Conservation (phyloP, 2,113 vertebrate species). For the Embiotoca jacksoni region DNA sequence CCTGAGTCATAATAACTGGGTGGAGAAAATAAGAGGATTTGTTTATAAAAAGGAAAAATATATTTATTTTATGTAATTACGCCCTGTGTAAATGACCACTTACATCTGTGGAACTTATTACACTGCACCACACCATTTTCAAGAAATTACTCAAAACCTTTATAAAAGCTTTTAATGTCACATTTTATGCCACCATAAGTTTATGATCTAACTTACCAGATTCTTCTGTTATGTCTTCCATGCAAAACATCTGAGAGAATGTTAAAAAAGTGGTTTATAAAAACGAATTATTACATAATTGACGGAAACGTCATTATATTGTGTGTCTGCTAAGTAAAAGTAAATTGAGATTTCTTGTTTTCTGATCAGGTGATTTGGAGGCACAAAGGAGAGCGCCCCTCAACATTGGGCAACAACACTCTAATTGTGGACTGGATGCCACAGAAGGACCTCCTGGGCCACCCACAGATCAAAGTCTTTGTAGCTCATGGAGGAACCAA, state of each 20-base stretch:
- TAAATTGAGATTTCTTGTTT: neutral
- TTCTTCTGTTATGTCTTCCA: too few species aligned
- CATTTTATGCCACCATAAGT: too few species aligned
- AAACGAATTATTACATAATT: too few species aligned
- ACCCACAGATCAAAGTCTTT: conserved; percentile 78
- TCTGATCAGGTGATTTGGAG: conserved; percentile 78
- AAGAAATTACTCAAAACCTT: too few species aligned
- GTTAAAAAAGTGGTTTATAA: too few species aligned
- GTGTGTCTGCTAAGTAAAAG: neutral
- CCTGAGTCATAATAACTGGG: neutral
- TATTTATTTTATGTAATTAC: neutral
- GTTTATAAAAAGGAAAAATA: neutral
- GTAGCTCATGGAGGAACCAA: conserved; percentile 83
- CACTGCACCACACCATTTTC: too few species aligned
- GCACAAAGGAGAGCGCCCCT: conserved; percentile 71
- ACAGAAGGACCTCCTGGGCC: conserved; percentile 81
- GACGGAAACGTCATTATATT: neutral
- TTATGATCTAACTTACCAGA: too few species aligned
- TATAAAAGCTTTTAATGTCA: too few species aligned
- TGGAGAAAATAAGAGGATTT: neutral
- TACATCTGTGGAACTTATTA: neutral
- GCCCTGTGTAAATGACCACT: neutral
- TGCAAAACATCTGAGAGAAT: too few species aligned
- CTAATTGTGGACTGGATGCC: conserved; percentile 80
- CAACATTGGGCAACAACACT: conserved; percentile 81